phyloP scores from a whole-genome alignment of 2,888 invertebrate species.

The Epistrophella euchroma region DNA sequence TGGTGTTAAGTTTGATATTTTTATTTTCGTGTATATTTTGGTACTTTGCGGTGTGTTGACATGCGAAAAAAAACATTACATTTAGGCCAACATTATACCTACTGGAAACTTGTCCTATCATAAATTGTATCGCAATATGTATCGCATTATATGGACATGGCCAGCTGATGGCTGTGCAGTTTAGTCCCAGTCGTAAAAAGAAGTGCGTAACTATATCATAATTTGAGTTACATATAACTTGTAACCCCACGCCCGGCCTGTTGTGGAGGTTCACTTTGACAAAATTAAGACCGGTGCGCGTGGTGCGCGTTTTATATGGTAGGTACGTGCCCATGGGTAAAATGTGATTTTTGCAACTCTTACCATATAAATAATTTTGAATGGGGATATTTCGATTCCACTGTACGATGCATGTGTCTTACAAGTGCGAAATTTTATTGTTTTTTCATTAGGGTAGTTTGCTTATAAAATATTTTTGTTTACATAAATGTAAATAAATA shows the following conservation, averaged over 20 bases:
- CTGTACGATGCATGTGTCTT: constrained; percentile 1
- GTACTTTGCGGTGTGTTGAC: constrained; percentile 70
- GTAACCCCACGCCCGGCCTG: constrained; percentile 37
- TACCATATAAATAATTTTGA: constrained; percentile 7
- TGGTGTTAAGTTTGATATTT: constrained; percentile 45
- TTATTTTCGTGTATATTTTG: constrained; percentile 49
- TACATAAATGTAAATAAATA: too few relatives aligned
- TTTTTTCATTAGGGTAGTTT: constrained; percentile 59
- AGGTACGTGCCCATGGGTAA: constrained; percentile 69
- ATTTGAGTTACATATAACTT: constrained; percentile 29
- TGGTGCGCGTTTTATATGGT: constrained; percentile 68
- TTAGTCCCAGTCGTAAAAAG: constrained; percentile 62
- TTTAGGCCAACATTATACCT: constrained; percentile 52
- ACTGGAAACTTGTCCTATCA: constrained; percentile 64
- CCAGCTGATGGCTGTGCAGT: constrained; percentile 11
- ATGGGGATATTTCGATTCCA: not conserved
- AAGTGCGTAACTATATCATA: constrained; percentile 58
- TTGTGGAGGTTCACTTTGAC: constrained; percentile 35
- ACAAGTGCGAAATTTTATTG: constrained; percentile 48
- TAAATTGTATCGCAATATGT: constrained; percentile 67
- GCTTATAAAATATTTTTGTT: constrained; percentile 18
- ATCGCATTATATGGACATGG: constrained; percentile 40
- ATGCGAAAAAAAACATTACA: constrained; percentile 59
- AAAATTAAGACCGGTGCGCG: constrained; percentile 50
- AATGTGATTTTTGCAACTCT: constrained; percentile 53